Evolutionary conservation across 2,113 vertebrate genomes (phyloP), one percentile per base, ranked within the genome.

Genomic region (Lepisosteus oculatus): DNA sequence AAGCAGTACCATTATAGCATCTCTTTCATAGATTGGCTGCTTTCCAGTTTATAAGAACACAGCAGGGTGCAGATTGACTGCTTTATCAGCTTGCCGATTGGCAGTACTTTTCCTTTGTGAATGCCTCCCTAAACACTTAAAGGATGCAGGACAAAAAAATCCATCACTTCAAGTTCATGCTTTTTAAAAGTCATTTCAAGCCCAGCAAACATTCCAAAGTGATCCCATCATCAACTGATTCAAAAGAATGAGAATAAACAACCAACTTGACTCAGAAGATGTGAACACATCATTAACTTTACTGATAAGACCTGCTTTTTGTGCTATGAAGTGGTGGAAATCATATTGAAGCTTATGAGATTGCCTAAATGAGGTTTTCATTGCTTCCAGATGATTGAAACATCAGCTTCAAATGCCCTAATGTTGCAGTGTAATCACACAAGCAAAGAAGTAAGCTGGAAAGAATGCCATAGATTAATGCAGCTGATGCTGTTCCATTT

Each of bases 71-170:
- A 61, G 70, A 55, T 54, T 72, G 73, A 72, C 76, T 74, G 66
- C 70, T 73, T 68, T 61, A 63, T 71, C 70, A 47, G 72, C 68
- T 43, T 69, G 68, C 17, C 55, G 54, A 47, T 76, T 55, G n/a
- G 54, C 8, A 69, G 68, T 51, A 41, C 57, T 55, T 59, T 56
- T 69, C 55, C 76, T 68, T 14, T 67, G 65, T 63, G 15, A 61
- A 11, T 76, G 70, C 12, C 67, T 73, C 70, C 13, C 56, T 17
- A 11, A 70, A 17, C 14, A 43, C 68, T 72, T 79, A 67, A 74
- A 76, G 67, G 75, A 72, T 78, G 62, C 59, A 8, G 47, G 12
- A 45, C 11, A 76, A 74, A 72, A 65, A 68, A 73, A 81, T 77
- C 71, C 55, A 74, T 76, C 64, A 66, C 64, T 70, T 69, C 13